Evolutionary conservation across 2,113 vertebrate genomes (phyloP), one percentile per base, ranked within the genome.

Genomic region (Varanus salvator): DNA sequence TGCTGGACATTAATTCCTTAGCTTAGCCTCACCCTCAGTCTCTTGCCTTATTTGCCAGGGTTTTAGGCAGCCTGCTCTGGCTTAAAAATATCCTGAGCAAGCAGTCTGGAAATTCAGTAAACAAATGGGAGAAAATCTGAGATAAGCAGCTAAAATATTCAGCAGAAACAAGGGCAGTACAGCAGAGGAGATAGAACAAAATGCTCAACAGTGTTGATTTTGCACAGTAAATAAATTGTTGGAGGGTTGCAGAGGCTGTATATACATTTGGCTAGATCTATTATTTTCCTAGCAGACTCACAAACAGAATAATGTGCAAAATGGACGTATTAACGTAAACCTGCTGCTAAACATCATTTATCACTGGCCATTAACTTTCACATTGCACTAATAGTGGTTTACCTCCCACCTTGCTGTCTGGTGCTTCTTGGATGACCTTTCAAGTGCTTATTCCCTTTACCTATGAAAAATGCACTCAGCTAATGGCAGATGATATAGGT

Each of bases 51-150:
- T 95, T 95, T 94, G 87, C 89, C 76, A 93, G 93, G 54, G 77
- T 94, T 84, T 93, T 83, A 87, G 87, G 68, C 87, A 92, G 89
- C 91, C 91, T 94, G 54, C 89, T 89, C 87, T 90, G 90, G 87
- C 90, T 95, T 93, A 93, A 95, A 80, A 94, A 94, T 94, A 89
- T 95, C 93, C 93, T 95, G 93, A 95, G 93, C 86, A 95, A 96
- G 95, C 95, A 94, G 80, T 84, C 89, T 93, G 85, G 92, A 93
- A 95, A 93, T 93, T 87, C 91, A 88, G 91, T 95, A 96, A 95
- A 94, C 92, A 94, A 94, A 76, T 68, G 87, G 85, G 92, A 93
- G 88, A 94, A 94, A 94, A 90, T 72, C 90, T 81, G 86, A 92
- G 90, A 93, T 94, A 95, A 95, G 80, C 83, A 75, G 25, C 3